Evolutionary conservation across 2,888 invertebrate genomes (phyloP).

Genomic region (Hypolimnas misippus): DNA sequence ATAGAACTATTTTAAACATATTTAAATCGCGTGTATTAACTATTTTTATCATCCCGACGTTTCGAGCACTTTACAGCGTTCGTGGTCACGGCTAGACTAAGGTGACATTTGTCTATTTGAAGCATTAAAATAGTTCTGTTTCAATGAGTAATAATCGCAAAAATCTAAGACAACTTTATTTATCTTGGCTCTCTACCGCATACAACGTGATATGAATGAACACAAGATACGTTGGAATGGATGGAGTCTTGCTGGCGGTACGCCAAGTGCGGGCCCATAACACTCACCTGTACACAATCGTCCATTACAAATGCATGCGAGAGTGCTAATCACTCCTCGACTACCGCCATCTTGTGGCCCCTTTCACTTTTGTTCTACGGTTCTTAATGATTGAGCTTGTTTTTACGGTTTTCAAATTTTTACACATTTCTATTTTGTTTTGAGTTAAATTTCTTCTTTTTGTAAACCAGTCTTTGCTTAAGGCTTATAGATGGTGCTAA

Average conservation of each 20-base stretch:
- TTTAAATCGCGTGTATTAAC: too few relatives aligned
- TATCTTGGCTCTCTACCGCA: slow-evolving; percentile 22
- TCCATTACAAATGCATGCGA: slow-evolving; percentile 40
- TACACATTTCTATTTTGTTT: background rate
- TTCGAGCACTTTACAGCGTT: too few relatives aligned
- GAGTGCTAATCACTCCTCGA: slow-evolving; percentile 37
- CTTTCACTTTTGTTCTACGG: slow-evolving; percentile 12
- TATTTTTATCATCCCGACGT: too few relatives aligned
- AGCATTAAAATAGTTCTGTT: background rate
- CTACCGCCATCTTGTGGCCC: slow-evolving; percentile 14
- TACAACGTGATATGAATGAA: slow-evolving; percentile 31
- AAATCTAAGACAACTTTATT: too few relatives aligned
- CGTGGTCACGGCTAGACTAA: too few relatives aligned
- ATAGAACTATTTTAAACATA: too few relatives aligned
- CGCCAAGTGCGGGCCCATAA: slow-evolving; percentile 48
- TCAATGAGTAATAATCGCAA: too few relatives aligned
- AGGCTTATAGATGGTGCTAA: too few relatives aligned
- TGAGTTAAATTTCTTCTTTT: too few relatives aligned
- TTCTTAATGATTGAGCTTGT: slow-evolving; percentile 9
- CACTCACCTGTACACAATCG: slow-evolving; percentile 45
- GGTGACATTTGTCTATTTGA: too few relatives aligned
- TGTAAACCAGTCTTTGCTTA: too few relatives aligned
- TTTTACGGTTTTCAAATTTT: background rate
- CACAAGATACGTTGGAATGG: slow-evolving; percentile 44
- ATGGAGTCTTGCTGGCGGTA: slow-evolving; percentile 48